Base-by-base conservation (phyloP, 2,888 invertebrate genomes). In the Euplexia lucipara region DNA sequence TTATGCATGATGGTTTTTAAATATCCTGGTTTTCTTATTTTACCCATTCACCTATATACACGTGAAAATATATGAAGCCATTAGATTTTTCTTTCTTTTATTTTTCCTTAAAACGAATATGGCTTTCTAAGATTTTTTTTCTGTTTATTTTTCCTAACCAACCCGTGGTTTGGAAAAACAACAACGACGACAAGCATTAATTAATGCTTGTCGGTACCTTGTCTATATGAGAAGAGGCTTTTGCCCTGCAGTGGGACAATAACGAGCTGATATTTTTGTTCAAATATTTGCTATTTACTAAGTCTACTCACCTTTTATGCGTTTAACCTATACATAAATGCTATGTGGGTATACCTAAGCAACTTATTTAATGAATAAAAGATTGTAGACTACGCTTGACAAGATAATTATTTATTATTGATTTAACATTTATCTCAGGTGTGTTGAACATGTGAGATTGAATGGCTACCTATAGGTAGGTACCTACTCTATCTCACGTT, bases 291-390 rank as follows among this genome's bases (percentile, higher is more conserved):
- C 2, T 26, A n/a, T 20, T 35, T 22, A 3, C 20, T 3, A 3
- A 20, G 8, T 14, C 34, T 49, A 4, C 49, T 4, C 14, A 35
- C 4, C 9, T 35, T 20, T 20, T 8, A 20, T 3, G 5, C 5
- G 26, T 26, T 26, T 1, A 20, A 20, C 12, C 0, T 49, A 47
- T n/a, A 35, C 14, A 34, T 20, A 14, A n/a, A n/a, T n/a, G n/a
- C n/a, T n/a, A n/a, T n/a, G n/a, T n/a, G n/a, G n/a, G n/a, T 49
- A 42, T 2, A 20, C 6, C 10, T n/a, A 18, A 47, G 22, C 22
- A 22, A 3, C 22, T 16, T 20, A 9, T 39, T 41, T 9, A 26
- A 60, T 64, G 20, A 64, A 69, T 69, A 34, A 70, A 70, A 74
- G 45, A 65, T 74, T 35, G n/a, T 10, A 42, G 8, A 10, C 56